phyloP scores from a whole-genome alignment of 2,113 vertebrate genomes.

The Microtus montanus region DNA sequence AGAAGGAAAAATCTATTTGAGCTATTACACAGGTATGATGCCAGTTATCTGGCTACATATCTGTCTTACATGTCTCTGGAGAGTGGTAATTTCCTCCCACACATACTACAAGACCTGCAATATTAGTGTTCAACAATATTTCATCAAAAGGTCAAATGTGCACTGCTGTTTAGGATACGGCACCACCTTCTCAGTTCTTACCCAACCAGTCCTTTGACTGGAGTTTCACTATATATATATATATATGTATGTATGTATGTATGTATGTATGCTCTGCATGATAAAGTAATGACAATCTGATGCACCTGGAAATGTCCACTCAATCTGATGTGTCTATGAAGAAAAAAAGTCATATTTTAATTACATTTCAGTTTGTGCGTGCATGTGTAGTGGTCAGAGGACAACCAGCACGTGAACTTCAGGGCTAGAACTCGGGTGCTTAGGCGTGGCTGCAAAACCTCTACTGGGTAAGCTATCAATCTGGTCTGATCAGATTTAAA shows the following conservation, averaged over 20 bases:
- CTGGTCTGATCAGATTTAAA: not conserved
- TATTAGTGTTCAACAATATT: not conserved
- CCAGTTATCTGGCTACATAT: not conserved
- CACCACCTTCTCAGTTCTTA: not conserved
- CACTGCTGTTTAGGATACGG: not conserved
- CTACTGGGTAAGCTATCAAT: not conserved
- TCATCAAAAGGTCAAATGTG: constrained; percentile 1
- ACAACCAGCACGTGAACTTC: not conserved
- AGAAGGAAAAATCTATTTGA: not conserved
- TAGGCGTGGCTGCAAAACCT: not conserved
- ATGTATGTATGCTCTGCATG: not conserved
- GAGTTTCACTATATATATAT: not conserved
- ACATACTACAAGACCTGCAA: not conserved
- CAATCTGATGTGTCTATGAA: not conserved
- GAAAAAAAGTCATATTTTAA: not conserved
- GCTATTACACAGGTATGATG: not conserved
- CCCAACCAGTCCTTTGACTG: not conserved
- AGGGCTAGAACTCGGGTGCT: not conserved
- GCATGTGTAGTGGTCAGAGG: not conserved
- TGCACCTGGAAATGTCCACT: not conserved
- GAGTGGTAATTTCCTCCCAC: not conserved
- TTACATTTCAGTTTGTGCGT: not conserved
- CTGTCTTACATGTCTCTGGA: not conserved
- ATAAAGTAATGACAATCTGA: not conserved
- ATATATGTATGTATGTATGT: too few species aligned